phyloP scores from a whole-genome alignment of 2,113 vertebrate species.

The Caracal caracal region DNA sequence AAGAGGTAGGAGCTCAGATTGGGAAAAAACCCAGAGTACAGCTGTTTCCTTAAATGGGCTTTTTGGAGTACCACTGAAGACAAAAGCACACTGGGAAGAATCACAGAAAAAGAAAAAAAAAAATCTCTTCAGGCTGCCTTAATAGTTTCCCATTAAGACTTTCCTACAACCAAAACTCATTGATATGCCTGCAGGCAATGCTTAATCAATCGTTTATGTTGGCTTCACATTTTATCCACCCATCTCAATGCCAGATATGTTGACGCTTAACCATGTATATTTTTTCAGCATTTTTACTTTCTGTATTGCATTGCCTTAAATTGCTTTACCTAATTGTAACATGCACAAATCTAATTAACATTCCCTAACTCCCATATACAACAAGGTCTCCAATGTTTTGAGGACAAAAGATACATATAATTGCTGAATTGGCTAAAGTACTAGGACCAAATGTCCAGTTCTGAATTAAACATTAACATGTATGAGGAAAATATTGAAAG shows the following conservation, averaged over 20 bases:
- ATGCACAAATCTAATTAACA: slow-evolving; percentile 10
- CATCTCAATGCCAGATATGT: background rate
- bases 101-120: background rate
- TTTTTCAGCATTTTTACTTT: background rate
- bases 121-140: accelerated
- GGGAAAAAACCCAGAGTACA: background rate
- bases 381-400: background rate
- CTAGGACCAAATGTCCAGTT: background rate
- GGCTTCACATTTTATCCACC: background rate
- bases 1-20: background rate
- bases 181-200: background rate
- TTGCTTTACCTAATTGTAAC: background rate
- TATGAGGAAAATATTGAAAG: slow-evolving; percentile 20
- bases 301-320: background rate
- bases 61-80: background rate
- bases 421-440: background rate
- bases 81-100: background rate
- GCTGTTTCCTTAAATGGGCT: too few species aligned
- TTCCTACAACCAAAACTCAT: background rate
- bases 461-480: slow-evolving; percentile 45
- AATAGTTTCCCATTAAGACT: background rate
- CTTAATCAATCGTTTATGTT: background rate
- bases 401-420: background rate
- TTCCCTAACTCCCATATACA: background rate
- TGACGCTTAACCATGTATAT: background rate